Conservation (phyloP, 2,888 invertebrate species). For the Julus scandinavius region DNA sequence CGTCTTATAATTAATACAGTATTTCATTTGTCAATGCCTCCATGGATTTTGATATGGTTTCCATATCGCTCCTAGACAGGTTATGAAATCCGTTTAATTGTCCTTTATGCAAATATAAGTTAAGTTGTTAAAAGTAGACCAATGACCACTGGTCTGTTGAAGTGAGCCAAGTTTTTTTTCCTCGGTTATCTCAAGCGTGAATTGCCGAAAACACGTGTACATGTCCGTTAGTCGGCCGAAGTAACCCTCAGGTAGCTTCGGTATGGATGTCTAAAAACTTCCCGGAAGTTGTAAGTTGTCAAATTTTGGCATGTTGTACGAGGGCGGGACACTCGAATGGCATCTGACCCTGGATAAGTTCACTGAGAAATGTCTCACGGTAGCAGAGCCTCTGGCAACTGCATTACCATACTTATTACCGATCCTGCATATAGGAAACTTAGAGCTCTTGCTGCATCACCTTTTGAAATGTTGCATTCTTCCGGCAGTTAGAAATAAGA, state of each 20-base stretch:
- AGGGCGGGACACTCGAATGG: slow-evolving; percentile 26
- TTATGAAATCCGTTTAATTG: too few relatives aligned
- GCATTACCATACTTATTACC: slow-evolving; percentile 35
- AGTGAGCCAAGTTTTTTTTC: neutral
- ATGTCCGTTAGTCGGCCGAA: neutral
- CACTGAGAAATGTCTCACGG: neutral
- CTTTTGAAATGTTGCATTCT: neutral
- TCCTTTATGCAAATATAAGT: neutral
- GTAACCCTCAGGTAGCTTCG: neutral
- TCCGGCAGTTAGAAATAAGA: slow-evolving; percentile 13
- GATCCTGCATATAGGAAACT: neutral
- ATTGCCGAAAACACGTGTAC: neutral
- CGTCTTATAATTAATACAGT: too few relatives aligned
- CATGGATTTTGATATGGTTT: too few relatives aligned
- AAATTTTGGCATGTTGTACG: slow-evolving; percentile 30
- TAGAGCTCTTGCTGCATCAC: neutral
- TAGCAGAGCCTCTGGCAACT: slow-evolving; percentile 5
- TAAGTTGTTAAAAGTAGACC: neutral
- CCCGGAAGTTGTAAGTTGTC: slow-evolving; percentile 39
- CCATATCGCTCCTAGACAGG: too few relatives aligned
- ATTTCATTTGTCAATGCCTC: too few relatives aligned
- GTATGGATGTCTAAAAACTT: slow-evolving; percentile 2
- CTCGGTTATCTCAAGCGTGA: neutral
- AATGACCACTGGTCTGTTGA: neutral
- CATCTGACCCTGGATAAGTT: slow-evolving; percentile 27